Conservation (phyloP, 2,888 invertebrate species). For the Parnassius smintheus region DNA sequence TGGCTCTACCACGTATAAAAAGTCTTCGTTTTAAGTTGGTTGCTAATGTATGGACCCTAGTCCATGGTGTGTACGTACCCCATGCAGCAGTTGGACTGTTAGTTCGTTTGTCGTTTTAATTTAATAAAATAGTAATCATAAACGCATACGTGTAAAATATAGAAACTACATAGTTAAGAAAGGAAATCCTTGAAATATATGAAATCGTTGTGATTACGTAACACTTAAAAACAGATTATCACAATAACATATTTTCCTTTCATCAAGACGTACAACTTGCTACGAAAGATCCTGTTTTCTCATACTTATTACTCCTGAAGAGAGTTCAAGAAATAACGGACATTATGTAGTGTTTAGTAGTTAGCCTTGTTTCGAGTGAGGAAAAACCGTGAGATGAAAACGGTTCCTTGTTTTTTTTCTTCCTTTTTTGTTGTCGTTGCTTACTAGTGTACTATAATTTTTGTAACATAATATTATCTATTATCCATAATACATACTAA, state of each 20-base stretch:
- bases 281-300: conserved; percentile 3
- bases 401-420: conserved; percentile 20
- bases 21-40: too few relatives aligned
- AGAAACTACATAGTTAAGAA: too few relatives aligned
- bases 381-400: conserved; percentile 24
- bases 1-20: too few relatives aligned
- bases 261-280: not conserved
- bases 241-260: not conserved
- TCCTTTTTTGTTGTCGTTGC: conserved; percentile 5
- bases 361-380: conserved; percentile 36
- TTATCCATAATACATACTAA: too few relatives aligned
- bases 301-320: not conserved
- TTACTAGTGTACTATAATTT: not conserved
- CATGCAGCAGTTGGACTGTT: too few relatives aligned
- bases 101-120: too few relatives aligned
- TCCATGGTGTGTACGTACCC: too few relatives aligned
- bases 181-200: not conserved
- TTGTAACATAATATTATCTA: not conserved
- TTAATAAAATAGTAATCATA: too few relatives aligned
- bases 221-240: conserved; percentile 8
- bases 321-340: conserved; percentile 18
- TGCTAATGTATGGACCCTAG: too few relatives aligned
- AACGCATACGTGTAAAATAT: not conserved
- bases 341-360: conserved; percentile 33
- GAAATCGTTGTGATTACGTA: conserved; percentile 11